Evolutionary conservation across 2,888 invertebrate genomes (phyloP), one percentile per base, ranked within the genome.

Genomic region (Myathropa florea): DNA sequence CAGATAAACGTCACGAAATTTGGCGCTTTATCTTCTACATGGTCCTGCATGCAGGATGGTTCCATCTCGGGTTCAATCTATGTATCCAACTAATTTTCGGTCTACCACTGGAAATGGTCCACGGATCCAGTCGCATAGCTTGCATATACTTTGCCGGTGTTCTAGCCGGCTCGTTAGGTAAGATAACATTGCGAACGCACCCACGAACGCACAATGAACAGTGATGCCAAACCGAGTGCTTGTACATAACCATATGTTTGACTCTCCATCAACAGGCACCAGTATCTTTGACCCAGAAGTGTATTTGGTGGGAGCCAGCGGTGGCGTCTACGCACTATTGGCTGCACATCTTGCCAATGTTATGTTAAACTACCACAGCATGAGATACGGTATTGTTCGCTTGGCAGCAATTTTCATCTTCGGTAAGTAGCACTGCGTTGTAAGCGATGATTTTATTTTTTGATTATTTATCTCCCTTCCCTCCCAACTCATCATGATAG

Each of bases 271-370:
- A 85, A 76, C 89, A 90, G 97, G 97, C 84, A 98, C 98, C 72
- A 97, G 97, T 88, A 97, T 98, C 88, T 96, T 98, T 92, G 98
- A 98, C 94, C 97, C 97, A 72, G 96, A 97, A 93, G 98, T 98
- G 80, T 98, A 96, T 93, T 95, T 99, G 88, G 98, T 98, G 72
- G 99, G 99, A 73, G 98, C 99, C 14, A 98, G 98, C 75, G 99
- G 98, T 53, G 99, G 99, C 6, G 99, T 99, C 72, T 99, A 99
- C 93, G 98, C 99, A 26, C 94, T 99, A 70, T 94, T 99, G 60
- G 98, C 98, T 10, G 98, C 99, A 68, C 99, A 99, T 93, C 94
- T 99, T 89, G 98, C 99, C 89, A 98, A 99, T 93, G 97, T 99
- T 78, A 94, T 99, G 91, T 94, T 99, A 89, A 98, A 98, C 94